Base-by-base conservation (phyloP, 2,113 vertebrate genomes). In the Ammodytes dubius region DNA sequence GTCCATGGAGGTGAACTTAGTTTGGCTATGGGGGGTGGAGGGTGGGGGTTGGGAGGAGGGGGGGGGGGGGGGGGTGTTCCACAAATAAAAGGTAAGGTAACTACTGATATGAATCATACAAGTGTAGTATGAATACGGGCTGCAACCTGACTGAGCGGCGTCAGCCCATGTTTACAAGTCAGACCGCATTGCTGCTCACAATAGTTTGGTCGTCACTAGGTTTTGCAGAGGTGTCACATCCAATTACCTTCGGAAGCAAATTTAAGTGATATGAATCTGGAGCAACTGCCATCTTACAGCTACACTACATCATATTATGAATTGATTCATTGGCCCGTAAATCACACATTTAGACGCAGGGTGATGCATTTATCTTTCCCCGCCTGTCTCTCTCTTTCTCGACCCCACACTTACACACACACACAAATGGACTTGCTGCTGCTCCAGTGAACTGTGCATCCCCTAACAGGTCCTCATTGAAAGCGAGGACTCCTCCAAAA, bases 301-400 rank as follows among this genome's bases (percentile, higher is more conserved):
- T 77, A 64, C 77, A 81, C 77, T 70, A 71, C 79, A 65, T 81
- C 52, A 67, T 74, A 64, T 19, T 57, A 6, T 40, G 83, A 91
- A 93, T 88, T 70, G 90, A 87, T 50, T 88, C 86, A 79, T 3
- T 90, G 87, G 87, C 65, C 87, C 83, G 66, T 89, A 50, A 89
- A 90, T 88, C 88, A 82, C 67, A 82, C 81, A 82, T 86, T 90
- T 81, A 87, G 56, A 78, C 9, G 4, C 86, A 89, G 61, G 77
- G 74, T 74, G 74, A 81, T 77, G 83, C 88, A 69, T 47, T 74
- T 70, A 59, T 73, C 45, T 74, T n/a, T 53, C 56, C 27, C 63
- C 67, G 58, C 37, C 70, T 50, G 12, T 39, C 49, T 37, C 14
- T 42, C 15, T 39, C 27, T 8, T 2, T 14, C 46, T 35, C 6